Base-by-base conservation (phyloP, 1,140 invertebrate species). In the Anadara kagoshimensis region DNA sequence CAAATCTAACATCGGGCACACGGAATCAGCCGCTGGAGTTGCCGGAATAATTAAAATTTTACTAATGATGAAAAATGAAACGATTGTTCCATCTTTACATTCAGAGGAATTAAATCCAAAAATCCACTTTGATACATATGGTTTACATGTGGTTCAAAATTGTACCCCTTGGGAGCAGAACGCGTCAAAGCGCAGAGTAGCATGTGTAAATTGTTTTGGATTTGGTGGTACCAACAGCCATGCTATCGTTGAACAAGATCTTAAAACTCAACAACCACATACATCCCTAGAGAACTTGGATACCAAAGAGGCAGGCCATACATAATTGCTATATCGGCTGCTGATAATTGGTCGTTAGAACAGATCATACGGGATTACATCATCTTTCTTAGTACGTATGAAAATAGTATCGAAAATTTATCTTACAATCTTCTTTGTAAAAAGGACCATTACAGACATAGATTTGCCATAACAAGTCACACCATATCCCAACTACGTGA, bases 1-100 rank as follows among this genome's bases (percentile, higher is more conserved):
- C 14, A 84, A 84, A 51, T 79, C 82, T 53, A 84, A 84, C 61
- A 83, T 84, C 20, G 81, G 82, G 5, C 82, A 85, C 69, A 62
- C 96, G 3, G 97, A 99, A 87, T 94, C 96, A 2, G 95, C 96
- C 0, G 97, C 96, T 16, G 96, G 96, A 36, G 87, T 97, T 26
- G 96, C 95, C 84, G 95, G 95, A 0, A 90, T 98, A 51, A 94
- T 94, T 0, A 98, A 98, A 56, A 69, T 80, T 11, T 45, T 82
- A 12, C 43, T 82, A 12, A 82, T 82, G 80, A 82, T 82, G 74
- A 73, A 80, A 51, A 1, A 78, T 49, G 54, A 56, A 20, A 61
- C 18, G 14, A 72, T 76, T 26, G 80, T 80, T 7, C 67, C 67
- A 18, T 80, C 80, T 12, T 36, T 82, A 18, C 73, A 73, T 64